Conservation (phyloP, 1,140 invertebrate genomes). For the Muscidifurax raptorellus region DNA sequence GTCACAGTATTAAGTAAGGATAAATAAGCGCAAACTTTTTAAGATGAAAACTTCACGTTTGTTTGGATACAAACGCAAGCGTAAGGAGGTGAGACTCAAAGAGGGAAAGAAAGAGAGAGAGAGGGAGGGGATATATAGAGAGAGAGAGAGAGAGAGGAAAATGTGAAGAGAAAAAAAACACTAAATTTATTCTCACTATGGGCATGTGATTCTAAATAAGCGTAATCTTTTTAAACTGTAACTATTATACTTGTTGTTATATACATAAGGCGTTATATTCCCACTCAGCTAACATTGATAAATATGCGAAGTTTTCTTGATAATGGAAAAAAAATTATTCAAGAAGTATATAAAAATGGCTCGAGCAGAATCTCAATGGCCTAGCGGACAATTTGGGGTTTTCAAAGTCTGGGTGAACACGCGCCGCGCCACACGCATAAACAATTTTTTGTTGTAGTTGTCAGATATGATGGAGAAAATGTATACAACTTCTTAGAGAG, state of each 20-base stretch:
- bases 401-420: conserved; percentile 33
- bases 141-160: neutral
- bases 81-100: neutral
- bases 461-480: neutral
- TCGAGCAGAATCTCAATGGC: conserved; percentile 65
- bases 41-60: neutral
- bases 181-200: conserved; percentile 51
- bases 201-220: conserved; percentile 72
- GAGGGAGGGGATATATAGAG: neutral
- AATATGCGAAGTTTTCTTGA: conserved; percentile 50
- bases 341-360: neutral
- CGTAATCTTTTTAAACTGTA: conserved; percentile 73
- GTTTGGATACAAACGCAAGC: neutral
- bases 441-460: neutral
- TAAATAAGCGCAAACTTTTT: conserved; percentile 18
- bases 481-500: conserved; percentile 6
- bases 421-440: neutral
- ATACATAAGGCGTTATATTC: conserved; percentile 75
- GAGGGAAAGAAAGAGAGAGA: neutral
- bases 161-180: neutral
- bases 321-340: conserved; percentile 49
- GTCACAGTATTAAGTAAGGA: conserved; percentile 48
- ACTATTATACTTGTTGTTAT: conserved; percentile 76
- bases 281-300: conserved; percentile 32
- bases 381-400: conserved; percentile 56